Evolutionary conservation across 23 tunicate genomes (phyloP).

Genomic region (Halocynthia roretzi): DNA sequence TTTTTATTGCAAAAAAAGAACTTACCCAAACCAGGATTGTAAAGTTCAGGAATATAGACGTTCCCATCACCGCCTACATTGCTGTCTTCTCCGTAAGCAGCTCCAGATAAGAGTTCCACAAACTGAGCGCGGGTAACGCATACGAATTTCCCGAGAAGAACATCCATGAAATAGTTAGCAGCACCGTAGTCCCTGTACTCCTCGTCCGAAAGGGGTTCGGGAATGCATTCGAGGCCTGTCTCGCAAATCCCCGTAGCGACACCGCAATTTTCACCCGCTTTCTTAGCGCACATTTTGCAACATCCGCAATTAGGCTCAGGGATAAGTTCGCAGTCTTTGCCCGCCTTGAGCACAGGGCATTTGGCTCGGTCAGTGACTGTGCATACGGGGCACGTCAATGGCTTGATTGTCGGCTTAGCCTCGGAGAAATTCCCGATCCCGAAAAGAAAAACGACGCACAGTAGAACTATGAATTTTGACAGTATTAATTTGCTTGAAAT

Average conservation of each 20-base stretch:
- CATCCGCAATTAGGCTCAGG: slow-evolving; percentile 52
- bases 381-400: not conserved
- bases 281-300: slow-evolving; percentile 55
- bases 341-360: slow-evolving; percentile 22
- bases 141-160: not conserved
- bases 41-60: not conserved
- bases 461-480: no score
- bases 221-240: slow-evolving; percentile 14
- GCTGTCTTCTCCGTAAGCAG: not conserved
- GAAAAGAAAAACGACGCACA: not conserved
- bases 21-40: not conserved
- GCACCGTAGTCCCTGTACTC: slow-evolving; percentile 8
- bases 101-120: not conserved
- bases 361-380: not conserved
- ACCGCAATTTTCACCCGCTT: slow-evolving; percentile 30
- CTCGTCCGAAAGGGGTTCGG: not conserved
- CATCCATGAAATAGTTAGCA: not conserved
- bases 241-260: slow-evolving; percentile 30
- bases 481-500: no score
- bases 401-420: not conserved
- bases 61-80: not conserved
- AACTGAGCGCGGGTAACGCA: slow-evolving; percentile 6
- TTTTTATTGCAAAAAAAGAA: no score
- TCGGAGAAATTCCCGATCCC: not conserved
- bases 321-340: slow-evolving; percentile 21